Conservation (phyloP, 2,113 vertebrate genomes). For the Sterna hirundo region DNA sequence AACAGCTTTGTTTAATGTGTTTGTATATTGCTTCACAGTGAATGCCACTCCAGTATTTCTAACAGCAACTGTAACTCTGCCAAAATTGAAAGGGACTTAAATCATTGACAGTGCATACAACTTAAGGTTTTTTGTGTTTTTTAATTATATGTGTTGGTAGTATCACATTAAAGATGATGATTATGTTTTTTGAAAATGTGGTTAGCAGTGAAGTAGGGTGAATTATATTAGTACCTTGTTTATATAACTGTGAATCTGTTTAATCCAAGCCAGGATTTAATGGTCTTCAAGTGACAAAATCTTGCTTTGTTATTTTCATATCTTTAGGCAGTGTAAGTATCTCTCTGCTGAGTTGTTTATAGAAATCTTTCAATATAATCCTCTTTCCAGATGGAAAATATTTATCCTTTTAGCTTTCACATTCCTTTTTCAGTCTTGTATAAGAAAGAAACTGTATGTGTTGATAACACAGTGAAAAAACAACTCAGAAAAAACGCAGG, state of each 20-base stretch:
- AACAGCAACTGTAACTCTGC: background rate
- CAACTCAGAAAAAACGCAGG: background rate
- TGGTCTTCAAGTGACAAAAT: background rate
- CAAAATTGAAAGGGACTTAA: background rate
- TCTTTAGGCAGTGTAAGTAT: constrained; percentile 11
- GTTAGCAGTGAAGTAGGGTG: background rate
- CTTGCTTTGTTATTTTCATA: background rate
- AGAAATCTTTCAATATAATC: background rate
- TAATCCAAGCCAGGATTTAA: background rate
- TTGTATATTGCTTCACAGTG: background rate
- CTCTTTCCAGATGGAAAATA: constrained; percentile 5
- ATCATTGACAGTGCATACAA: background rate
- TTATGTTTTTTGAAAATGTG: background rate
- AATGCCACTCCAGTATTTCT: background rate
- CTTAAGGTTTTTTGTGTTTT: background rate
- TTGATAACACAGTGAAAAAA: background rate
- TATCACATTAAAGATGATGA: background rate
- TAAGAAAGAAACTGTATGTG: background rate
- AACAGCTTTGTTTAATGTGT: background rate
- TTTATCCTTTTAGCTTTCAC: constrained; percentile 1
- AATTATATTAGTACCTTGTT: background rate
- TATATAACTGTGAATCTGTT: background rate
- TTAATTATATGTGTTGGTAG: background rate
- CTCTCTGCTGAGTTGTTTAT: background rate
- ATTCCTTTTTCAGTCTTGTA: background rate